Evolutionary conservation across 2,113 vertebrate species (phyloP).

Genomic region (Notarius lentiginosus): DNA sequence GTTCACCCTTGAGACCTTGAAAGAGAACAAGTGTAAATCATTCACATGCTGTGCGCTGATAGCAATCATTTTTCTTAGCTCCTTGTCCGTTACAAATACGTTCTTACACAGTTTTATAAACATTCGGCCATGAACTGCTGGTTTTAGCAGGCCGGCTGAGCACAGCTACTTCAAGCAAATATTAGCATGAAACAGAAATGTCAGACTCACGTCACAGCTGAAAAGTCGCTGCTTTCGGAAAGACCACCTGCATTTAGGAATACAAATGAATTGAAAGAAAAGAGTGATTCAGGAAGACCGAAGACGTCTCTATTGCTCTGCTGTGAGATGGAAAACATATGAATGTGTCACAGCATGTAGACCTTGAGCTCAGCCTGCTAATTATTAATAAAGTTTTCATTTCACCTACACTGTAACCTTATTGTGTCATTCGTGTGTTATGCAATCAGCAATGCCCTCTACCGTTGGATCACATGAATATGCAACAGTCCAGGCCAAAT

Average conservation of each 20-base stretch:
- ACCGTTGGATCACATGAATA: not conserved
- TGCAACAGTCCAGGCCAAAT: not conserved
- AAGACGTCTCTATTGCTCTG: slow-evolving; percentile 1
- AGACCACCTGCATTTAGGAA: not conserved
- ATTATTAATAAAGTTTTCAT: slow-evolving; percentile 65
- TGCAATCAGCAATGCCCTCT: slow-evolving; percentile 48
- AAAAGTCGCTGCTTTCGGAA: not conserved
- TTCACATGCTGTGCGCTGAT: not conserved
- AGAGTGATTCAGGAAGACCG: not conserved
- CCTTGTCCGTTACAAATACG: not conserved
- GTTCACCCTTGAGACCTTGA: not conserved
- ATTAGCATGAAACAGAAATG: slow-evolving; percentile 53
- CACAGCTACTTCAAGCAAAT: slow-evolving; percentile 46
- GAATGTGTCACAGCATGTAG: slow-evolving; percentile 47
- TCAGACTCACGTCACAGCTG: slow-evolving; percentile 61
- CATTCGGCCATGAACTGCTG: not conserved
- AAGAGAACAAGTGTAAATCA: slow-evolving; percentile 13
- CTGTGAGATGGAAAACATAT: slow-evolving; percentile 39
- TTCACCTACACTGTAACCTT: slow-evolving; percentile 39
- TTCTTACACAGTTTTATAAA: not conserved
- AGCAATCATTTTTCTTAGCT: not conserved
- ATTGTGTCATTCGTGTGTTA: slow-evolving; percentile 58
- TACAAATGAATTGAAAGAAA: not conserved
- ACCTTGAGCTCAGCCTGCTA: slow-evolving; percentile 70
- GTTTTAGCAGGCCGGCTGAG: not conserved